Evolutionary conservation across 2,797 vertebrate genomes (phyloP), one percentile per base, ranked within the genome.

Genomic region (Gallinago solitaria): DNA sequence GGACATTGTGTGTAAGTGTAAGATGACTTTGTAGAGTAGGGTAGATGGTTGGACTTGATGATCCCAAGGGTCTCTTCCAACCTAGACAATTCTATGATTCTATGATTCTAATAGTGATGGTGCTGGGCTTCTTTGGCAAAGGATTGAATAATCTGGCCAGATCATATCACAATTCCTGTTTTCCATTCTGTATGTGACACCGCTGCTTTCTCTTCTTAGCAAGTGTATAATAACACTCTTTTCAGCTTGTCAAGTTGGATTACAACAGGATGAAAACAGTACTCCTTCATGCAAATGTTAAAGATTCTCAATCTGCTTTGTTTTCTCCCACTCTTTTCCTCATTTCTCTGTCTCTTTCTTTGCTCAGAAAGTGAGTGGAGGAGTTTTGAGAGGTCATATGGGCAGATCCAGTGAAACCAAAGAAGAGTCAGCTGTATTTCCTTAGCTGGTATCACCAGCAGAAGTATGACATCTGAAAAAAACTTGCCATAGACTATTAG

Each of bases 231-330:
- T 54, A 94, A 87, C 67, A 71, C 43, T 78, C 76, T 95, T 97
- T 93, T 89, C 79, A 95, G 18, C 16, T 91, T 96, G 89, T 91
- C 82, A 80, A 77, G 73, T 60, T 95, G 80, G 54, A 93, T 96
- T 96, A 89, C 77, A 96, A 74, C 64, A 87, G 51, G 47, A 84
- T 95, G 54, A 89, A 28, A 94, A 73, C 64, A 90, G 57, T 91
- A 83, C 54, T 78, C 21, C 51, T 93, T 81, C 90, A 92, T 4
- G 4, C 16, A 90, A 78, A 89, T 50, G 18, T 88, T 96, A 76
- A 95, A 96, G 28, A 41, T 11, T 51, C 53, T 84, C 33, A 63
- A 8, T 63, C 17, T 71, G 25, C 43, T 63, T 70, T 35, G 24
- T 67, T 90, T 91, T 45, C 16, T 74, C n/a, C 87, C 25, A 53